Evolutionary conservation across 1,140 invertebrate genomes (phyloP).

Genomic region (Octopus bimaculoides): DNA sequence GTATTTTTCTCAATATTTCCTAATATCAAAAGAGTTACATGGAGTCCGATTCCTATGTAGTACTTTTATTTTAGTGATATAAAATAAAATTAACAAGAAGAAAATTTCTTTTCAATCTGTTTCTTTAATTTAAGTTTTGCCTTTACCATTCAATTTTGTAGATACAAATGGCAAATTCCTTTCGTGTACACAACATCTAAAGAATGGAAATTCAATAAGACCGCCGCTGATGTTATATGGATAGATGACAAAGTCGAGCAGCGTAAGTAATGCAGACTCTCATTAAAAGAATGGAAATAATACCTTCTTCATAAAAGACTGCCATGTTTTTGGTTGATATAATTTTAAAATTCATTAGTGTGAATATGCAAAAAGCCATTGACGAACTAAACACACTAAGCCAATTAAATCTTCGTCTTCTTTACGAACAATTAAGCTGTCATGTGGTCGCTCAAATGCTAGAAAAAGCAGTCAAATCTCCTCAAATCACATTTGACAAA

Average conservation of each 20-base stretch:
- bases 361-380: no score
- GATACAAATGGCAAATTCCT: constrained; percentile 19
- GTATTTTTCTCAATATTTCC: no score
- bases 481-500: no score
- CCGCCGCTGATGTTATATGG: constrained; percentile 61
- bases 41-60: background rate
- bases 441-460: no score
- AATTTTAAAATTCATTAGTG: no score
- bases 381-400: no score
- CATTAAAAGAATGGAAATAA: no score
- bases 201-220: constrained; percentile 1
- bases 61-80: background rate
- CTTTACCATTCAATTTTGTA: background rate
- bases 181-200: constrained; percentile 5
- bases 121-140: background rate
- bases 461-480: no score
- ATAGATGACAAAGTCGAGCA: constrained; percentile 80
- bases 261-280: constrained; percentile 65
- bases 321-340: no score
- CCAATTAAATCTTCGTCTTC: no score
- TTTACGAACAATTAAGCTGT: no score
- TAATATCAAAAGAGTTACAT: background rate
- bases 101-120: background rate
- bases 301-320: no score
- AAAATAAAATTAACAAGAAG: background rate